Conservation (phyloP, 1,140 invertebrate genomes). For the Rhopalosiphum padi region DNA sequence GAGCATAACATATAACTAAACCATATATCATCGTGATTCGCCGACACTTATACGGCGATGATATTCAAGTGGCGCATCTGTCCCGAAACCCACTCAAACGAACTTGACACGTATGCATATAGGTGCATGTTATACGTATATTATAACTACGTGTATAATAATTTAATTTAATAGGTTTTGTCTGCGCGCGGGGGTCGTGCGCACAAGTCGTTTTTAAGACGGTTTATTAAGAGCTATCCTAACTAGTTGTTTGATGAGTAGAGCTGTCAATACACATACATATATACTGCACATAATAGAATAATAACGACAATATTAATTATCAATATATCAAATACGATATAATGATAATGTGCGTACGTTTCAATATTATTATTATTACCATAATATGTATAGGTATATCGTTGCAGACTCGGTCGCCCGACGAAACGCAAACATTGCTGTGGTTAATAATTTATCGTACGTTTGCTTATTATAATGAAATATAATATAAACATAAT, state of each 20-base stretch:
- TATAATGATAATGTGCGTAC: not conserved
- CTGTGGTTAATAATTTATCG: not conserved
- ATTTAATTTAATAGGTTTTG: slow-evolving; percentile 14
- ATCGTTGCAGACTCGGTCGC: not conserved
- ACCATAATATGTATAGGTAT: not conserved
- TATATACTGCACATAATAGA: not conserved
- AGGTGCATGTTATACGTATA: not conserved
- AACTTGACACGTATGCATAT: not conserved
- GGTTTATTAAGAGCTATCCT: not conserved
- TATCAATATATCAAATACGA: not conserved
- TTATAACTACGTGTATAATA: not conserved
- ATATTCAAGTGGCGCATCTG: slow-evolving; percentile 33
- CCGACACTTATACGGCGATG: slow-evolving; percentile 2
- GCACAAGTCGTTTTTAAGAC: not conserved
- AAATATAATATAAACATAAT: not conserved
- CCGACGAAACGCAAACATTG: not conserved
- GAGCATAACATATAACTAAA: not conserved
- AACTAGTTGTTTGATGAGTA: not conserved
- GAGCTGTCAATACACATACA: not conserved
- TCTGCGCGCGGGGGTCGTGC: not conserved
- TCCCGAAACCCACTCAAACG: slow-evolving; percentile 4
- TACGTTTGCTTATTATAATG: not conserved
- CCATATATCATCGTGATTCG: not conserved
- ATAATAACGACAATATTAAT: slow-evolving; percentile 9
- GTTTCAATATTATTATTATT: not conserved